Evolutionary conservation across 2,113 vertebrate genomes (phyloP), one percentile per base, ranked within the genome.

Genomic region (Acrocephalus arundinaceus): DNA sequence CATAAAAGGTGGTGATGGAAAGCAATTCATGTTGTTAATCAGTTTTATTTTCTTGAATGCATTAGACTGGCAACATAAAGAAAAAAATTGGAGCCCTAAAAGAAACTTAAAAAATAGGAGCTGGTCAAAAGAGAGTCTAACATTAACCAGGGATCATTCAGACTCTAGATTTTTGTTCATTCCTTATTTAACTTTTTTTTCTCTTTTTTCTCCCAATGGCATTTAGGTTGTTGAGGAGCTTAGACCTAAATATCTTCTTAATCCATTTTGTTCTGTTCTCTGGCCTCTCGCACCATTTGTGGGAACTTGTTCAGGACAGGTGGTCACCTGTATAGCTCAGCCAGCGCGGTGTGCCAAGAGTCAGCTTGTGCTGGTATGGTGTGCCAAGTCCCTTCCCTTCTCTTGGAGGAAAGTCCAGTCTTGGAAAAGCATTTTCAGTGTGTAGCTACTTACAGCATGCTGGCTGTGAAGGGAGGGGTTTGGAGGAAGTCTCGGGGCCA

Each of bases 341-440:
- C 37, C 10, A 3, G 41, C 0, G 0, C 1, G 20, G 25, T 3
- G 2, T 55, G 31, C 55, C 6, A 15, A 55, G 17, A 37, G 17
- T 66, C 68, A 63, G 13, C 15, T 51, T 46, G 54, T 51, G 35
- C 20, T 77, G 37, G 6, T 41, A 18, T 17, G 25, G 16, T 0
- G 0, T 81, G 45, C 46, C 71, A 74, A n/a, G 52, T 48, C 57
- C 17, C 15, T 77, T 78, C 39, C 43, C 15, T 35, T 46, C 35
- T 77, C 35, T 24, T 33, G 39, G 54, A 71, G 57, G 16, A 35
- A 80, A 45, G 23, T 49, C n/a, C 31, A 22, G 39, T 63, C 39
- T 58, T 83, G 41, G 41, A 33, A 93, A 46, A 70, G 31, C n/a
- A 62, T 57, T 85, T 33, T 54, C 22, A 58, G 15, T 16, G 10